Evolutionary conservation across 2,113 vertebrate species (phyloP).

Genomic region (Etheostoma spectabile): DNA sequence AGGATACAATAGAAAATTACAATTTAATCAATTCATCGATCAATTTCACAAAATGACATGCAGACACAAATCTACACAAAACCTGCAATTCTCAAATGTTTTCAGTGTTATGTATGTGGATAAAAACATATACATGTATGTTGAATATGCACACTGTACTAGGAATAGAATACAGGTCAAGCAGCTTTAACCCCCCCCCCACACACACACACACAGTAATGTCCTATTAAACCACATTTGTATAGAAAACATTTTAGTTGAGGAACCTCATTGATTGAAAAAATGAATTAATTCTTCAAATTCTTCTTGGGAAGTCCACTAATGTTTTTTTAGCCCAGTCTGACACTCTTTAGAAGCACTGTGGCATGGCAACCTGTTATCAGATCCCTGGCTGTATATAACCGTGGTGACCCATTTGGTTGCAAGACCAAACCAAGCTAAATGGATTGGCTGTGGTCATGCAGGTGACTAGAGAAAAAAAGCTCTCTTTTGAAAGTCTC

Average conservation of each 20-base stretch:
- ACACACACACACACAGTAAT: constrained; percentile 7
- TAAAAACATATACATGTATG: too few species aligned
- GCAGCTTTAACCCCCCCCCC: too few species aligned
- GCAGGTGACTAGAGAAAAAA: background rate
- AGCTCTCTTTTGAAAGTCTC: background rate
- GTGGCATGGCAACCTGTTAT: background rate
- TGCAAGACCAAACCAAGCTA: background rate
- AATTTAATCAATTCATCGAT: too few species aligned
- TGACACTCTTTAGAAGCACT: background rate
- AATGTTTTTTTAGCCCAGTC: background rate
- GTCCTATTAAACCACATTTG: constrained; percentile 18
- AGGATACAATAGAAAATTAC: too few species aligned
- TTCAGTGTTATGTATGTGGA: too few species aligned
- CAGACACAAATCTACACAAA: too few species aligned
- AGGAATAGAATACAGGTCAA: too few species aligned
- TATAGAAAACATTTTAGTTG: constrained; percentile 25
- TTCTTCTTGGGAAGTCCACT: background rate
- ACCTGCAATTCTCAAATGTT: too few species aligned
- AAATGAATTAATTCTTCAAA: background rate
- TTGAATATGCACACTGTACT: too few species aligned
- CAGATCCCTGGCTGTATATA: background rate
- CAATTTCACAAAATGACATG: too few species aligned
- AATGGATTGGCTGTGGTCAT: background rate
- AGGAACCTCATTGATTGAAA: background rate
- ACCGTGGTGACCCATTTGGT: background rate